Base-by-base conservation (phyloP, 1,140 invertebrate species). In the Pentalonia nigronervosa region DNA sequence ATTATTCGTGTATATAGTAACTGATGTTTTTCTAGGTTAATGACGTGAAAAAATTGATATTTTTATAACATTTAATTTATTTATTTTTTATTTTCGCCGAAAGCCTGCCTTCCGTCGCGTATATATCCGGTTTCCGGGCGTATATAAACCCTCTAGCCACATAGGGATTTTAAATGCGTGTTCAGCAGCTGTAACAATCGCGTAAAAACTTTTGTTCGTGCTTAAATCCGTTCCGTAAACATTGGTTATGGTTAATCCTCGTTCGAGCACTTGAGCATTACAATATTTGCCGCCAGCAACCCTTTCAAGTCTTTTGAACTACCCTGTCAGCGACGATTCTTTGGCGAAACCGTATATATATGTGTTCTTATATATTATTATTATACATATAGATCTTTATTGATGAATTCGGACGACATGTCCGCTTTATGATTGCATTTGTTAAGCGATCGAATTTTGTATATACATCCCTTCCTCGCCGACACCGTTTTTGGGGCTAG, bases 131-230 rank as follows among this genome's bases (percentile, higher is more conserved):
- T 92, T 92, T 92, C 81, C 81, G 81, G 45, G 47, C 84, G 91
- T 92, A 84, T n/a, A 30, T 81, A 53, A 81, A 53, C 76, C 47
- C 45, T 92, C 91, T 60, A n/a, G 81, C 81, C 91, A 41, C 23
- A 60, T 3, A 48, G 2, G 34, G 81, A 92, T 92, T 92, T 83
- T 50, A 50, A 50, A 83, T 91, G n/a, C 91, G 48, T 84, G 81
- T 84, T 53, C 34, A n/a, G 91, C 91, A 93, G 91, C 91, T 93
- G 91, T 93, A 93, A 93, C 48, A 93, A 93, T 93, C 91, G 17
- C 47, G 91, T 48, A 76, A 93, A 93, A 93, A 93, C 91, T 93
- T 84, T 93, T 93, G 91, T 93, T 50, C 81, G 48, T 14, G 91
- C 36, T 84, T 41, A 86, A 93, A 93, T 93, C 91, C 91, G 48